phyloP scores from a whole-genome alignment of 2,113 vertebrate species.

The Poecile atricapillus region DNA sequence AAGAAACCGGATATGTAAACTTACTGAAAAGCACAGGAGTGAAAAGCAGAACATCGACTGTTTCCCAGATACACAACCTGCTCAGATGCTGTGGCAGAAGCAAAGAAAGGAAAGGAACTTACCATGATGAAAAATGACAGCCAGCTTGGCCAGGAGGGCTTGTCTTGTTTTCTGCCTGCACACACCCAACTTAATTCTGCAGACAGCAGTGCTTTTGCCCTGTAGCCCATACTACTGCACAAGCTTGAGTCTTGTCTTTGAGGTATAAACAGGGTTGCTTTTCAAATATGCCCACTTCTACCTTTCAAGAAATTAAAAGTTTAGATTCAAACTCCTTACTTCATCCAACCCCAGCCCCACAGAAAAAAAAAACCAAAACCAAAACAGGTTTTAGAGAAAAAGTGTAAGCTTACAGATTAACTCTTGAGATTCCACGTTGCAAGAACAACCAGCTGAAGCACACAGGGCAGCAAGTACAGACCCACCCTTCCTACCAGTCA shows the following conservation, averaged over 20 bases:
- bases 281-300: neutral
- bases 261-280: neutral
- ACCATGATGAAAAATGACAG: neutral
- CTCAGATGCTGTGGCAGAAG: neutral
- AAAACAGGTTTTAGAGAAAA: neutral
- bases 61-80: neutral
- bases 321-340: neutral
- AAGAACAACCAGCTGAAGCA: neutral
- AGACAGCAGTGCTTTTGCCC: neutral
- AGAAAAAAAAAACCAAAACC: too few relatives aligned
- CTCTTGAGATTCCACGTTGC: fast-evolving
- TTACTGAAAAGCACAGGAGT: neutral
- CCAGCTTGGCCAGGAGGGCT: neutral
- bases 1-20: neutral
- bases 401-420: neutral
- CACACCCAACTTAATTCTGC: fast-evolving
- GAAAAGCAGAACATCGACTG: neutral
- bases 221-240: neutral
- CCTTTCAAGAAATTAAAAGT: neutral
- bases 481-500: neutral
- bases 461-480: neutral
- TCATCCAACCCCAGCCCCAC: fast-evolving
- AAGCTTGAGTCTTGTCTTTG: neutral
- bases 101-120: neutral
- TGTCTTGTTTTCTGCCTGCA: neutral